These are phyloP conservation scores for Caenorhabditis becei DNA, from an alignment of 2,888 invertebrate genomes.

Conservation along the genomic window DNA sequence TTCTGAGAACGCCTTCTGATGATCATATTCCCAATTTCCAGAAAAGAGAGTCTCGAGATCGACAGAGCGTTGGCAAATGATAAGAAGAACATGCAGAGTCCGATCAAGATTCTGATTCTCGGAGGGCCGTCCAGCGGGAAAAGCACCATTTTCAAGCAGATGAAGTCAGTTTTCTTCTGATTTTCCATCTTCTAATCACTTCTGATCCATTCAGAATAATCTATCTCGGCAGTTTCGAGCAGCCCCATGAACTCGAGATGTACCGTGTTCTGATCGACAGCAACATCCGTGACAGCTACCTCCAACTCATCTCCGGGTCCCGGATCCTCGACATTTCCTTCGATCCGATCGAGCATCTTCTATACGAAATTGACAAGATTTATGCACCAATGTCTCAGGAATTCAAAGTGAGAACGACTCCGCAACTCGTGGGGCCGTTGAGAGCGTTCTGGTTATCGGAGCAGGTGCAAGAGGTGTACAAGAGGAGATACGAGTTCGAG, in stretches of 20 bases:
- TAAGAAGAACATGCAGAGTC: conserved; percentile 17
- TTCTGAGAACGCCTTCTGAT: neutral
- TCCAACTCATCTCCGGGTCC: conserved; percentile 56
- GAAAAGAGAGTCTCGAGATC: conserved; percentile 45
- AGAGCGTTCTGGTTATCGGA: conserved; percentile 54
- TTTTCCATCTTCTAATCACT: neutral
- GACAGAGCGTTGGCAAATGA: conserved; percentile 32
- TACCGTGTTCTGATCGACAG: conserved; percentile 52
- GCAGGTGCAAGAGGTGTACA: conserved; percentile 54
- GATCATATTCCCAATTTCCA: conserved; percentile 20
- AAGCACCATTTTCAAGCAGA: conserved; percentile 67
- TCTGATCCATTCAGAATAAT: conserved; percentile 67
- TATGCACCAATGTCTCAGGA: conserved; percentile 11
- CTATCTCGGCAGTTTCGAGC: conserved; percentile 64
- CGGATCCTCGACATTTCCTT: conserved; percentile 27
- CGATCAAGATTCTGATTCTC: conserved; percentile 58
- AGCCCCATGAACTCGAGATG: conserved; percentile 30
- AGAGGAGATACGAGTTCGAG: conserved; percentile 50
- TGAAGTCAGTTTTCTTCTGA: conserved; percentile 53
- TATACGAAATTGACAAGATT: conserved; percentile 24
- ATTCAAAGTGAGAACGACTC: conserved; percentile 17
- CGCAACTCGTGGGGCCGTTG: conserved; percentile 37
- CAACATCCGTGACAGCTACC: conserved; percentile 56
- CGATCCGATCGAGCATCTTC: conserved; percentile 14
- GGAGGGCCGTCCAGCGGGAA: conserved; percentile 66